Base-by-base conservation (phyloP, 2,113 vertebrate genomes). In the Eulacestoma nigropectus region DNA sequence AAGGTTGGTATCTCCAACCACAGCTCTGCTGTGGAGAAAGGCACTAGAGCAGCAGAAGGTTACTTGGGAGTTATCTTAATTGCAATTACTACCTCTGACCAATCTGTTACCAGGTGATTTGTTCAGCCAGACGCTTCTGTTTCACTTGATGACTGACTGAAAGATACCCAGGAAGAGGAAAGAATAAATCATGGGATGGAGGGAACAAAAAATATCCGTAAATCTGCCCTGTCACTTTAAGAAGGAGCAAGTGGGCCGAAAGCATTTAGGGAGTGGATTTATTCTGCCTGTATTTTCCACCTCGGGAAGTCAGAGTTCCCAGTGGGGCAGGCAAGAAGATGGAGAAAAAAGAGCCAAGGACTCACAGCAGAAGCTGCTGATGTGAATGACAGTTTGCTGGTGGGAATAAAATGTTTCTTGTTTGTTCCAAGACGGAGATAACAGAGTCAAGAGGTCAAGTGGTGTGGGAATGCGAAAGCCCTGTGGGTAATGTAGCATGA, bases 391-490 rank as follows among this genome's bases (percentile, higher is more conserved):
- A 96, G 90, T 82, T 87, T 56, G 87, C 95, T 97, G 93, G 93
- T 95, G 95, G 96, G 93, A 97, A 97, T 96, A 96, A 97, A 97
- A 96, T 95, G 86, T 92, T 96, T 95, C 96, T 95, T 97, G 92
- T 97, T 97, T 97, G 96, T 83, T 96, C 92, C 93, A 89, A 79
- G 95, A 91, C 35, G 75, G 88, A 97, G 97, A 97, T 97, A 97
- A 97, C 91, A n/a, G 88, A 97, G 97, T 97, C 96, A 97, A 87
- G 93, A 93, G 95, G 97, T 97, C 96, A 98, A 97, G 97, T 93
- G 96, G 89, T 95, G 93, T 92, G 94, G 93, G 97, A 97, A 96
- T 87, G 74, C 8, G 0, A 92, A 59, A 95, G 87, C 86, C 94
- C 88, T 75, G 93, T 17, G 93, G 93, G 93, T 94, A 96, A 97